phyloP scores from a whole-genome alignment of 2,113 vertebrate species.

The Hemicordylus capensis region DNA sequence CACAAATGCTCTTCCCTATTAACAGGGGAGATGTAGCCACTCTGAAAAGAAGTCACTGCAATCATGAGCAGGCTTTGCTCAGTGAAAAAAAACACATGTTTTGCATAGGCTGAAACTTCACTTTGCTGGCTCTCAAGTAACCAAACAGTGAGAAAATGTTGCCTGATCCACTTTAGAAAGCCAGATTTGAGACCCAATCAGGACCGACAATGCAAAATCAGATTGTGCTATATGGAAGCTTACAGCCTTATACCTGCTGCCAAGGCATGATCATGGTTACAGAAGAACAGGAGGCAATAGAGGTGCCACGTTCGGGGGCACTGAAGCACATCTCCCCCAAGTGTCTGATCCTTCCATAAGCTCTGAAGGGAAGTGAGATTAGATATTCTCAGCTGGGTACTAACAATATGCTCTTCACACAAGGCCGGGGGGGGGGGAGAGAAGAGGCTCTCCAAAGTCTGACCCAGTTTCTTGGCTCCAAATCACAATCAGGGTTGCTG shows the following conservation, averaged over 20 bases:
- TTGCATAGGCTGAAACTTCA: background rate
- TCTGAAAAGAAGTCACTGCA: background rate
- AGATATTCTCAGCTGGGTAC: background rate
- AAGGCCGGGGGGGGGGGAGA: no score
- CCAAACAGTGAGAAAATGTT: background rate
- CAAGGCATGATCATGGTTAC: background rate
- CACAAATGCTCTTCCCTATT: background rate
- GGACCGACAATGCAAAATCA: background rate
- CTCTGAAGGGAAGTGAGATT: no score
- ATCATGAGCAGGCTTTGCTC: background rate
- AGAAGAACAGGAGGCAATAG: background rate
- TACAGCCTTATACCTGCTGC: background rate
- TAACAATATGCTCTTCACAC: background rate
- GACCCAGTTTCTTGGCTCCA: background rate
- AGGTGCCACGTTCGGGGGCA: background rate
- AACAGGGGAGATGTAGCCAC: background rate
- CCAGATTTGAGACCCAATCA: background rate
- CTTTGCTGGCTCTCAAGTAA: background rate
- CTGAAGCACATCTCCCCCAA: background rate
- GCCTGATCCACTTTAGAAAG: background rate
- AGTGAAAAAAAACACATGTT: background rate
- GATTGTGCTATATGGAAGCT: background rate
- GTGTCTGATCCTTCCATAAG: background rate
- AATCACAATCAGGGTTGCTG: background rate
- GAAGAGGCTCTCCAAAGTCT: background rate